These are phyloP conservation scores for Panthera leo DNA, from an alignment of 2,113 vertebrate genomes.

Conservation along the genomic window DNA sequence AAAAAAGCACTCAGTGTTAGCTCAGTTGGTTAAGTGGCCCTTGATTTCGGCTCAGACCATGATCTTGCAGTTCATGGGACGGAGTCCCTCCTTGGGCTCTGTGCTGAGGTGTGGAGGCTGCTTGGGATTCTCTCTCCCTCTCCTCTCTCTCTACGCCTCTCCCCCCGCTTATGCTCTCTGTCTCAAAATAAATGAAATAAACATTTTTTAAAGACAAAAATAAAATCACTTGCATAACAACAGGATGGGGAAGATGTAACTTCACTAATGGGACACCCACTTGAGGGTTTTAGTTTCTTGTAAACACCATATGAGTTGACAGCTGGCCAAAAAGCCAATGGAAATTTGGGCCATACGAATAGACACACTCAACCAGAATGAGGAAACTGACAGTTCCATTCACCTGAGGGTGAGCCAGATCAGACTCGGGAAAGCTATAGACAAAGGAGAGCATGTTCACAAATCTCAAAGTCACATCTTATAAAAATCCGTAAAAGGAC, in stretches of 20 bases:
- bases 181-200: too few species aligned
- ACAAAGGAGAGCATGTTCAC: neutral
- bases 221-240: neutral
- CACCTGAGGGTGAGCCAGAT: neutral
- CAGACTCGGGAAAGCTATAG: neutral
- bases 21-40: too few species aligned
- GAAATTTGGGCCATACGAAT: neutral
- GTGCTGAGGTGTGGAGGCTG: too few species aligned
- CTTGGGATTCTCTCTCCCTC: too few species aligned
- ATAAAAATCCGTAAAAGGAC: neutral
- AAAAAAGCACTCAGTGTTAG: too few species aligned
- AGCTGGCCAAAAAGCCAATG: neutral
- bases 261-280: neutral
- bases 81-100: too few species aligned
- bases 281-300: neutral
- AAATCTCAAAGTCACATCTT: constrained; percentile 3
- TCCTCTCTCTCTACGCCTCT: too few species aligned
- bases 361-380: neutral
- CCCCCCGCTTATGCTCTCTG: too few species aligned
- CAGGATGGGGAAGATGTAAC: neutral
- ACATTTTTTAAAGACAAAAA: neutral
- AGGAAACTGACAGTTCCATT: neutral
- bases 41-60: too few species aligned
- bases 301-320: neutral
- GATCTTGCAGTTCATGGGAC: too few species aligned